phyloP scores from a whole-genome alignment of 1,140 invertebrate species.

The Dreissena rostriformis region DNA sequence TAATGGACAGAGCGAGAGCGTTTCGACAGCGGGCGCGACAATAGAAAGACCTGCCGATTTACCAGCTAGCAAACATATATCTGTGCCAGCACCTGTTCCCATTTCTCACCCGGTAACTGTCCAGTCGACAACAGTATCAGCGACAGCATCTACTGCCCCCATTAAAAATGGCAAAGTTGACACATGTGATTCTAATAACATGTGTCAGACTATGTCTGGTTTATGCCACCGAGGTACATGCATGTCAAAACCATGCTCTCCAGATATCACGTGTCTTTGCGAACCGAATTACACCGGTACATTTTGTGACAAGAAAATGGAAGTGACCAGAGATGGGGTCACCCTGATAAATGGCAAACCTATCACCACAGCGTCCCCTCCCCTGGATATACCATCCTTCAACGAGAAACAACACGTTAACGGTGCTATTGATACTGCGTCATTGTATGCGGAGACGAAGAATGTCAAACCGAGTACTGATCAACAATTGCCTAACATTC shows the following conservation, averaged over 20 bases:
- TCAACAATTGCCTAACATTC: background rate
- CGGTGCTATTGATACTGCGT: conserved; percentile 2
- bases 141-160: conserved; percentile 1
- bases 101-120: too few relatives aligned
- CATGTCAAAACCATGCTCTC: conserved; percentile 9
- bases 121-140: background rate
- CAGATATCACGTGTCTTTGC: conserved; percentile 20
- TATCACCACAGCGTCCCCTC: background rate
- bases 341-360: background rate
- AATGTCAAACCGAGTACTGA: background rate
- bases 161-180: background rate
- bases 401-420: conserved; percentile 27
- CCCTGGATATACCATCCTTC: background rate
- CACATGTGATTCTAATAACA: conserved; percentile 5
- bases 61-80: too few relatives aligned
- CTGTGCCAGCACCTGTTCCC: too few relatives aligned
- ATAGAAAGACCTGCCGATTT: too few relatives aligned
- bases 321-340: background rate
- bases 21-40: too few relatives aligned
- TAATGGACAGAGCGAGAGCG: too few relatives aligned
- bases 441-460: background rate
- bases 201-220: conserved; percentile 20
- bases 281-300: conserved; percentile 4
- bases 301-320: conserved; percentile 43
- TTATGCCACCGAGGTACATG: conserved; percentile 42